Evolutionary conservation across 2,888 invertebrate species (phyloP).

Genomic region (Thelaira solivaga): DNA sequence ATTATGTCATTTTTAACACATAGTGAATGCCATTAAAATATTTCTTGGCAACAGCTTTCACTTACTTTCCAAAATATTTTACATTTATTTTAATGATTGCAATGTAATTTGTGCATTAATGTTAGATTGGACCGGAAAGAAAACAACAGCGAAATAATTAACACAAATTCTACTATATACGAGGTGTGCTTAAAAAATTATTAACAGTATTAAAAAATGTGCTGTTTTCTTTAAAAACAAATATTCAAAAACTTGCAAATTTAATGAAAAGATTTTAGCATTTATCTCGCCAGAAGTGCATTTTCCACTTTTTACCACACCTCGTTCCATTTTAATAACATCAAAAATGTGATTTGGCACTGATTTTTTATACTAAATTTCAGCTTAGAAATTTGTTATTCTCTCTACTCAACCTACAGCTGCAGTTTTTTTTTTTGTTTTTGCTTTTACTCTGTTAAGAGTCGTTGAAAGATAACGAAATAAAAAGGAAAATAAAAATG

Average conservation of each 20-base stretch:
- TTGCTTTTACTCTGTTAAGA: conserved; percentile 6
- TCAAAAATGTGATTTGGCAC: conserved; percentile 44
- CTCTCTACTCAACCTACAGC: neutral
- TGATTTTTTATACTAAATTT: conserved; percentile 27
- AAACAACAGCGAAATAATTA: too few relatives aligned
- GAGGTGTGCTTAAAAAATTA: too few relatives aligned
- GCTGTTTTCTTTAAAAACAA: too few relatives aligned
- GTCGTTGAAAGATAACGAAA: conserved; percentile 10
- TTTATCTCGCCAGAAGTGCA: too few relatives aligned
- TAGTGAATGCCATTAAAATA: neutral
- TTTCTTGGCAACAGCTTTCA: conserved; percentile 1
- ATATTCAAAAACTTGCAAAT: too few relatives aligned
- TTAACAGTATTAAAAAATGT: too few relatives aligned
- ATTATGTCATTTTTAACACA: neutral
- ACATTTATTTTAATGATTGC: neutral
- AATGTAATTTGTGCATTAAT: neutral
- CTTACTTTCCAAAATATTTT: neutral
- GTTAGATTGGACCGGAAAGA: neutral
- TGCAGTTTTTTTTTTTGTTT: neutral
- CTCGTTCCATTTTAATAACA: neutral
- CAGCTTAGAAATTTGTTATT: neutral
- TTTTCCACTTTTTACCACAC: too few relatives aligned
- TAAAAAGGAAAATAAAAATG: neutral
- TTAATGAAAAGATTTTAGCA: too few relatives aligned
- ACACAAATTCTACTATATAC: too few relatives aligned